Base-by-base conservation (phyloP, 2,113 vertebrate species). In the Phaethornis superciliosus region DNA sequence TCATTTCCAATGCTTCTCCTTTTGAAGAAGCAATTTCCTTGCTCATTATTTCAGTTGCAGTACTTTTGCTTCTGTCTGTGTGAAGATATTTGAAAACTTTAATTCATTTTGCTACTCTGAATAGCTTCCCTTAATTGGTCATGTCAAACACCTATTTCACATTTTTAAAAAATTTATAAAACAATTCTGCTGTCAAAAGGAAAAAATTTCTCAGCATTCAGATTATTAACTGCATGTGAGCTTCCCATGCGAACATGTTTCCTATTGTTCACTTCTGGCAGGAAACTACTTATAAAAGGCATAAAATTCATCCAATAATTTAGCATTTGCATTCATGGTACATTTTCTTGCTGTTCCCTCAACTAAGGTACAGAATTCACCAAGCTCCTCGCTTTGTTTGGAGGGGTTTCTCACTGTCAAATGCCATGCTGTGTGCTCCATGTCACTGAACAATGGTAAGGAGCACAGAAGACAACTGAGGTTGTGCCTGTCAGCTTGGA, bases 131-230 rank as follows among this genome's bases (percentile, higher is more conserved):
- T 95, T 96, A 96, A 96, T 96, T 7, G 9, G 87, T 96, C 93
- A 74, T 59, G 93, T 96, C 96, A 97, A 95, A 97, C 64, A 96
- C 81, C 81, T 94, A 97, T 96, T 93, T 95, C 82, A 95, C 33
- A 62, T 92, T 95, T 95, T 95, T 93, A 7, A 95, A 97, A 97
- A 96, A 97, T 88, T 92, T 96, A 95, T 97, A 93, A 96, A 97
- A 96, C 94, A 97, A 93, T 97, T 97, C 81, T 64, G 81, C 84
- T 94, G 75, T 91, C 93, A 94, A 82, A 17, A 67, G 19, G 67
- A 89, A 89, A 85, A 92, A 84, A 24, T 44, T 90, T 76, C 88
- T 95, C 85, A 91, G 95, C 84, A 94, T 96, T 95, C 86, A 93
- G 47, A 88, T 97, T 95, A 96, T 96, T 96, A 97, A 94, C 55